phyloP scores from a whole-genome alignment of 2,888 invertebrate species.

The Liposcelis brunnea region DNA sequence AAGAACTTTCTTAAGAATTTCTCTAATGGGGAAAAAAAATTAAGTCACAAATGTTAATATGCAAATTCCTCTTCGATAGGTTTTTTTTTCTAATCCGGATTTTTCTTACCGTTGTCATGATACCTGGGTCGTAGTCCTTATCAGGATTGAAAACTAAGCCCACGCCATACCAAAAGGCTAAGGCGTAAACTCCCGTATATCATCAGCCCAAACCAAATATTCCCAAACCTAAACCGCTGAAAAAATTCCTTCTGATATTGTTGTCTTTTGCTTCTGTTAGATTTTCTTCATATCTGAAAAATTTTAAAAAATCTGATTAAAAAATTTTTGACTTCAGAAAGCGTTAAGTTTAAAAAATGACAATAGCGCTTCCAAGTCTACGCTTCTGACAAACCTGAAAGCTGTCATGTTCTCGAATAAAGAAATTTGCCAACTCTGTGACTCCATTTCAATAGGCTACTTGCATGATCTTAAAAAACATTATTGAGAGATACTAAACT shows the following conservation, averaged over 20 bases:
- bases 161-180: conserved; percentile 75
- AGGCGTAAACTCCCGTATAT: conserved; percentile 58
- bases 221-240: conserved; percentile 52
- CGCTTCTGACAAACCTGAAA: not conserved
- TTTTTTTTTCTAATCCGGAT: no score
- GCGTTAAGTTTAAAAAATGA: no score
- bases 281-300: conserved; percentile 40
- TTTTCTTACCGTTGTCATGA: conserved; percentile 54
- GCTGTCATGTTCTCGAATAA: no score
- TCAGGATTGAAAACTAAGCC: conserved; percentile 36
- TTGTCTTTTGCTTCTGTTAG: conserved; percentile 42
- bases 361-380: no score
- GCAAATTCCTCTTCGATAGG: no score
- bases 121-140: conserved; percentile 37
- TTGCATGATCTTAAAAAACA: no score
- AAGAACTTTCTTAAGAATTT: not conserved
- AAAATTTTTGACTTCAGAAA: no score
- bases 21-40: no score
- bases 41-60: no score
- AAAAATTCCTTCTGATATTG: conserved; percentile 50
- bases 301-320: no score
- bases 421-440: conserved; percentile 14
- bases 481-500: no score
- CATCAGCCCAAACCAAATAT: conserved; percentile 55
- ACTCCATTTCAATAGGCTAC: no score